Base-by-base conservation (phyloP, 1,140 invertebrate genomes). In the Drosophila saltans region DNA sequence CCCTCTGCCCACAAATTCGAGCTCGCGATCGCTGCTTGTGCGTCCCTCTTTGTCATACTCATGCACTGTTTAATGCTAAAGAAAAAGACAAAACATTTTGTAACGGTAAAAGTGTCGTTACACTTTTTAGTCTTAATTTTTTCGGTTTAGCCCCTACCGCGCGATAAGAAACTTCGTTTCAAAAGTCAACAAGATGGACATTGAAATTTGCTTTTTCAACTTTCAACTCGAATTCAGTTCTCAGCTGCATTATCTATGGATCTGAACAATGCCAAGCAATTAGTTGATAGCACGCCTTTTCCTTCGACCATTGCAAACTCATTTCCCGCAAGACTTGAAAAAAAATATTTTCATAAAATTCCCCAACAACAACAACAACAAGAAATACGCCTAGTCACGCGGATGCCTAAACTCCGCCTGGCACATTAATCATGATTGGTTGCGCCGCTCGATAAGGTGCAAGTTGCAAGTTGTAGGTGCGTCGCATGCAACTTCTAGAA, bases 351-450 rank as follows among this genome's bases (percentile, higher is more conserved):
- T 9, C n/a, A 52, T 10, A 52, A 26, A 52, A 52, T 52, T 28
- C 65, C 52, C 36, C 36, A 39, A 66, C 4, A 36, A 36, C 33
- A 6, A 36, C 33, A 36, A 36, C 3, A 36, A 36, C 3, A 36
- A 72, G 62, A 79, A 83, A 81, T 66, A 77, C 83, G 83, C 76
- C 76, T 70, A 86, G 80, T 88, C 83, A 86, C 80, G 83, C 82
- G 75, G 82, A 69, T n/a, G 57, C 41, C 66, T 71, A 36, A 43
- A 62, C 39, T 56, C 39, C 59, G 66, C 64, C 67, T 68, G 8
- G 24, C 66, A 56, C 80, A 86, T 88, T 82, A 88, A 86, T 86
- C 83, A 86, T 69, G 56, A 86, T 88, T 88, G 84, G 83, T 66
- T 75, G 68, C 72, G 77, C 16, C 67, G 10, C 33, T 30, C 40